These are phyloP conservation scores for Drosophila pseudoananassae DNA, from an alignment of 1,140 invertebrate genomes.

Conservation along the genomic window DNA sequence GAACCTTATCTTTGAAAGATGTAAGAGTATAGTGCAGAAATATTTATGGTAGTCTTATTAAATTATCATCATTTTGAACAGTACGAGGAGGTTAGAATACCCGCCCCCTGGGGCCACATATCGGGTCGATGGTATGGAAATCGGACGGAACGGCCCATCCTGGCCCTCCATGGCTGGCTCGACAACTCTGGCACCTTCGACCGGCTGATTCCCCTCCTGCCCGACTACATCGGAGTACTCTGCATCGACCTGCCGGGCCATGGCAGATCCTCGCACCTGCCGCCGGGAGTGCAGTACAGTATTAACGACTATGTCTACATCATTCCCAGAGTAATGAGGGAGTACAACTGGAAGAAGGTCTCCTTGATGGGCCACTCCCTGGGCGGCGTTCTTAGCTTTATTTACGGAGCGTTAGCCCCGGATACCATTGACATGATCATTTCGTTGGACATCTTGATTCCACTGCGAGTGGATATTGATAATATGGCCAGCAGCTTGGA, in stretches of 20 bases:
- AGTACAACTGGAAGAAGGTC: conserved; percentile 88
- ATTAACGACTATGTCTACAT: conserved; percentile 85
- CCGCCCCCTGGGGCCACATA: conserved; percentile 87
- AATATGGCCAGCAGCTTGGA: conserved; percentile 1
- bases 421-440: conserved; percentile 86
- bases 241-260: conserved; percentile 90
- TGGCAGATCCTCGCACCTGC: conserved; percentile 88
- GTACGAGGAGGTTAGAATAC: conserved; percentile 87
- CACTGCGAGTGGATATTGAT: conserved; percentile 3
- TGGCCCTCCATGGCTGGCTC: conserved; percentile 90
- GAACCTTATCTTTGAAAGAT: conserved; percentile 51
- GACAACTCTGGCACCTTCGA: conserved; percentile 91
- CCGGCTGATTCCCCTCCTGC: conserved; percentile 86
- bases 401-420: conserved; percentile 86
- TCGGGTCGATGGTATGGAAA: conserved; percentile 89
- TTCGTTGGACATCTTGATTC: conserved; percentile 86
- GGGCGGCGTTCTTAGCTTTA: conserved; percentile 86
- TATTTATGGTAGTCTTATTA: neutral
- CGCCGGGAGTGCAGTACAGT: conserved; percentile 86
- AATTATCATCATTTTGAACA: conserved; percentile 20
- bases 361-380: conserved; percentile 88
- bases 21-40: conserved; percentile 35
- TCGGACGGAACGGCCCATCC: conserved; percentile 86
- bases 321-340: conserved; percentile 86
- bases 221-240: conserved; percentile 86